Evolutionary conservation across 2,113 vertebrate genomes (phyloP).

Genomic region (Pipra filicauda): DNA sequence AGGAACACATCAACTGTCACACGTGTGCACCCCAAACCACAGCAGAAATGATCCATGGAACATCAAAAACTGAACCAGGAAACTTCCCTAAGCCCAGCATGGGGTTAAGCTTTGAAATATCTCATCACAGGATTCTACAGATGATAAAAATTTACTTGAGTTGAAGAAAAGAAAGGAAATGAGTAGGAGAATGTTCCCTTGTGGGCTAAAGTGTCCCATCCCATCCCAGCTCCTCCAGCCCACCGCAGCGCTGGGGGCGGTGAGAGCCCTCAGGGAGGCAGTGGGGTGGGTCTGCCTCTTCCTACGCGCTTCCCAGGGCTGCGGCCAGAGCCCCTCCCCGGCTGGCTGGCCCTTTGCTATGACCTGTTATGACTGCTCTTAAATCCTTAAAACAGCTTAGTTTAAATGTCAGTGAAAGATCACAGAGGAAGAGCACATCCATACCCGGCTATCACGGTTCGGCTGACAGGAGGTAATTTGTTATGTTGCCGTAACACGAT

Average conservation of each 20-base stretch:
- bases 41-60: not conserved
- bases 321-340: not conserved
- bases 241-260: not conserved
- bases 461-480: conserved; percentile 31
- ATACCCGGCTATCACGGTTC: not conserved
- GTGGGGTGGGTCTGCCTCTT: not conserved
- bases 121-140: not conserved
- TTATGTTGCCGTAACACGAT: not conserved
- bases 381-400: conserved; percentile 30
- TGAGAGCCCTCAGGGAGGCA: not conserved
- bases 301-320: conserved; percentile 26
- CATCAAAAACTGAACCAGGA: not conserved
- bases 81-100: not conserved
- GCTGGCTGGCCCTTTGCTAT: not conserved
- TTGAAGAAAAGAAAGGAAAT: conserved; percentile 39
- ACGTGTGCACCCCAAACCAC: fast-evolving
- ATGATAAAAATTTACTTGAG: conserved; percentile 10
- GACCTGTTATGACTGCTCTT: conserved; percentile 40
- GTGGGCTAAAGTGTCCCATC: not conserved
- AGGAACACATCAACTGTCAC: fast-evolving
- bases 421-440: not conserved
- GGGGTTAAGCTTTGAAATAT: conserved; percentile 42
- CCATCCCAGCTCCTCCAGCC: not conserved
- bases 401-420: conserved; percentile 57
- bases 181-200: conserved; percentile 27